These are phyloP conservation scores for Panorpa germanica DNA, from an alignment of 2,888 invertebrate genomes.

Conservation along the genomic window DNA sequence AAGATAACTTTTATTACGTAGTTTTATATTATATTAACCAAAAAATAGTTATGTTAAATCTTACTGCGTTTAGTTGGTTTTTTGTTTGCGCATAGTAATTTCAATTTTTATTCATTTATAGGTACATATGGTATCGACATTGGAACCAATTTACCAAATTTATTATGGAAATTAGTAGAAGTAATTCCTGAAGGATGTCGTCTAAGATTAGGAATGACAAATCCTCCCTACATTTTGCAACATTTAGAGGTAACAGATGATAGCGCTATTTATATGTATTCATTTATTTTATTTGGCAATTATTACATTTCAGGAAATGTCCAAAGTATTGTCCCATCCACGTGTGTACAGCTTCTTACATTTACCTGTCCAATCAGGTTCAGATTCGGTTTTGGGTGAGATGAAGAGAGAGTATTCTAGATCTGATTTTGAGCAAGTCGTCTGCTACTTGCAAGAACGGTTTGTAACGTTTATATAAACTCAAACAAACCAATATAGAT, in stretches of 20 bases:
- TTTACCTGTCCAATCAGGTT: conserved; percentile 96
- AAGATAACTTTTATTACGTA: too few species aligned
- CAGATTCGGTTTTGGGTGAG: conserved; percentile 79
- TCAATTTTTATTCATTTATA: conserved; percentile 14
- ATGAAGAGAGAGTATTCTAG: conserved; percentile 92
- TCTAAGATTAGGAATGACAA: conserved; percentile 91
- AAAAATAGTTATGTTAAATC: too few species aligned
- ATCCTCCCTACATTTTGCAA: conserved; percentile 94
- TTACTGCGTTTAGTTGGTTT: too few species aligned
- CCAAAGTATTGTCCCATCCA: conserved; percentile 70
- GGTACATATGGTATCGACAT: conserved; percentile 91
- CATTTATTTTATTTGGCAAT: neutral
- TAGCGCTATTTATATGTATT: too few species aligned
- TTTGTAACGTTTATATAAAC: conserved; percentile 19
- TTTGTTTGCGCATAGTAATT: conserved; percentile 1
- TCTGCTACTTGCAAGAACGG: conserved; percentile 59
- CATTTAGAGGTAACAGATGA: conserved; percentile 62
- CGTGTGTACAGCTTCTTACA: conserved; percentile 91
- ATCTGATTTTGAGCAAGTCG: conserved; percentile 79
- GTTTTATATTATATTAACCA: too few species aligned
- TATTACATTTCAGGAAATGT: conserved; percentile 39
- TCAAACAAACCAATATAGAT: neutral
- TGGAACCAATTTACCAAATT: conserved; percentile 66
- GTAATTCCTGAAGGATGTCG: conserved; percentile 56
- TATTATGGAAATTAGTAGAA: conserved; percentile 70